A percentile compares a stretch with the other conserved stretches of the same genome.
Evolutionary conservation across 2,797 vertebrate species (phyloP).

Genomic region (Phalanger gymnotis): DNA sequence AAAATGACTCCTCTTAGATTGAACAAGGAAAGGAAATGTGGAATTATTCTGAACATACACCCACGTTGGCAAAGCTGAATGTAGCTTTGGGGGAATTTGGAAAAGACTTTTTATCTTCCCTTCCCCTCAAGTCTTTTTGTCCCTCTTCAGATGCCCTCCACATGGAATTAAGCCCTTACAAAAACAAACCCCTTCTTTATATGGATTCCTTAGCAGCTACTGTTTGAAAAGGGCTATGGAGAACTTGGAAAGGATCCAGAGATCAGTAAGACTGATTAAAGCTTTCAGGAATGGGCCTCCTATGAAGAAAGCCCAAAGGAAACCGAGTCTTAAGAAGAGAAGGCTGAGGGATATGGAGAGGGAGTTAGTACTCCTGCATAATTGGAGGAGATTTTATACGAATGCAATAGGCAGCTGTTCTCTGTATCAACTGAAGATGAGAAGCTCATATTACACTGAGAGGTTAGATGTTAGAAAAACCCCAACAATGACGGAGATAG

Average conservation of each 20-base stretch:
- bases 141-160: background rate
- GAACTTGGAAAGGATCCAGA: background rate
- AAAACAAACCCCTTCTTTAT: slow-evolving; percentile 60
- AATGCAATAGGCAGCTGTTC: background rate
- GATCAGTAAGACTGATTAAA: background rate
- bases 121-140: background rate
- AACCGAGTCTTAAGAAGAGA: background rate
- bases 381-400: background rate
- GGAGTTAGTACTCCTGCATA: background rate
- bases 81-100: background rate
- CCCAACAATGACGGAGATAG: background rate
- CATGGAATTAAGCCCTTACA: slow-evolving; percentile 18
- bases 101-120: slow-evolving; percentile 21
- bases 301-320: background rate
- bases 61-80: background rate
- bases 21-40: background rate
- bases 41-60: background rate
- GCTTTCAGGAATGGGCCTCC: slow-evolving; percentile 15
- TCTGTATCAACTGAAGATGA: background rate
- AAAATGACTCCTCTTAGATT: background rate
- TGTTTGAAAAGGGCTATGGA: background rate
- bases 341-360: background rate
- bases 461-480: background rate
- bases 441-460: background rate
- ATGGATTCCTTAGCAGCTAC: slow-evolving; percentile 50